phyloP scores from a whole-genome alignment of 2,113 vertebrate species.

The Syngnathus scovelli region DNA sequence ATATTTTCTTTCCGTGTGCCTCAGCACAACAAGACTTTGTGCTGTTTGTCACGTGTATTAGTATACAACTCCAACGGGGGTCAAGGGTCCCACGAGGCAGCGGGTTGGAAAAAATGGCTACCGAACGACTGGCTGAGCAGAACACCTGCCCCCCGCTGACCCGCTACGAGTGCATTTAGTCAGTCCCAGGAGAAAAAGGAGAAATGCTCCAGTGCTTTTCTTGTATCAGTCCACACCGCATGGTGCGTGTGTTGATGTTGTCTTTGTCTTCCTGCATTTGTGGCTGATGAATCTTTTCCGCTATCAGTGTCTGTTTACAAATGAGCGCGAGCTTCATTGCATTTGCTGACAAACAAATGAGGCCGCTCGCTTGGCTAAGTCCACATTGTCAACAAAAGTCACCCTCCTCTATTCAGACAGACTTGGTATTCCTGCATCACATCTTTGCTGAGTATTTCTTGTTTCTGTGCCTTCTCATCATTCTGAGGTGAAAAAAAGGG shows the following conservation, averaged over 20 bases:
- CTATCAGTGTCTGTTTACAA: constrained; percentile 15
- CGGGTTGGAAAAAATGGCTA: constrained; percentile 50
- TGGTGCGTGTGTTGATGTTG: constrained; percentile 1
- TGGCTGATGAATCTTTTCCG: constrained; percentile 27
- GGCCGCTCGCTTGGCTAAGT: constrained; percentile 29
- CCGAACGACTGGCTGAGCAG: constrained; percentile 39
- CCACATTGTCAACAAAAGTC: constrained; percentile 16
- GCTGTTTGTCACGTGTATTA: constrained; percentile 37
- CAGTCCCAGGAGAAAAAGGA: constrained; percentile 38
- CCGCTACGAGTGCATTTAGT: constrained; percentile 52
- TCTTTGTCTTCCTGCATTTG: not conserved
- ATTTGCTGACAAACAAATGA: constrained; percentile 22
- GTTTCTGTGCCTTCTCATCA: not conserved
- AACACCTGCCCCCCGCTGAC: constrained; percentile 56
- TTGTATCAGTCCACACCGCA: constrained; percentile 1
- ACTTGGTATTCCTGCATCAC: not conserved
- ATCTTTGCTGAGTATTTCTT: not conserved
- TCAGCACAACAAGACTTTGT: constrained; percentile 29
- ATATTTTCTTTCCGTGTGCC: not conserved
- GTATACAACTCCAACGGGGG: constrained; percentile 16
- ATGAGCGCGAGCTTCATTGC: constrained; percentile 24
- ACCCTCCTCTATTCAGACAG: constrained; percentile 8
- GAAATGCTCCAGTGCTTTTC: constrained; percentile 36
- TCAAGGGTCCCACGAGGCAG: constrained; percentile 30
- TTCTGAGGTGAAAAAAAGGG: not conserved